These are phyloP conservation scores for Craniophora ligustri DNA, from an alignment of 2,888 invertebrate genomes.

Conservation along the genomic window DNA sequence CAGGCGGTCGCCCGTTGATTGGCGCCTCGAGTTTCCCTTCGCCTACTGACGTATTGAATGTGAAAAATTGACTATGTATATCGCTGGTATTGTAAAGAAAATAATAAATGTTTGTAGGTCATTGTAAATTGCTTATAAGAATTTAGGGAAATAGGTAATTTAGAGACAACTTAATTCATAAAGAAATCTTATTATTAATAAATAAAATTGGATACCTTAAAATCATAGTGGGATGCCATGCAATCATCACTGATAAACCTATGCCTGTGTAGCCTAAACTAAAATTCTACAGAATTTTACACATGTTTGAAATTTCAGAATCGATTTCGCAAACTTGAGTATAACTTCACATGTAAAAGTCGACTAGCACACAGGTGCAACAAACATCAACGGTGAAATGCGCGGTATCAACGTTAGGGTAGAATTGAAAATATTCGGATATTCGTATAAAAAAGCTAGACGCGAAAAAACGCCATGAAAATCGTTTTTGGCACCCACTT, in stretches of 20 bases:
- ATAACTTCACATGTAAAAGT: slow-evolving; percentile 33
- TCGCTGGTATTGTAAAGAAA: slow-evolving; percentile 13
- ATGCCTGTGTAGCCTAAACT: slow-evolving; percentile 9
- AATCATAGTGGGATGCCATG: neutral
- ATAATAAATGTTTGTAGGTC: slow-evolving; percentile 4
- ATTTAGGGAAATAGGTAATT: neutral
- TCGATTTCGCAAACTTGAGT: slow-evolving; percentile 28
- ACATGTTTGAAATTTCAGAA: slow-evolving; percentile 29
- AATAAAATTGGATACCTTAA: too few species aligned
- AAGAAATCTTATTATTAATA: neutral
- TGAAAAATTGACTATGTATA: slow-evolving; percentile 34
- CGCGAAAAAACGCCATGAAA: slow-evolving; percentile 61
- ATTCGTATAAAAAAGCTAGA: slow-evolving; percentile 63
- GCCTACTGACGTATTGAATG: slow-evolving; percentile 50
- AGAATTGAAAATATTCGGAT: slow-evolving; percentile 55
- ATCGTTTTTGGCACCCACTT: slow-evolving; percentile 54
- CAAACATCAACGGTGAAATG: slow-evolving; percentile 26
- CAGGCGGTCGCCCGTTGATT: slow-evolving; percentile 67
- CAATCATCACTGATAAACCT: slow-evolving; percentile 1
- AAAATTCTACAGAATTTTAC: slow-evolving; percentile 19
- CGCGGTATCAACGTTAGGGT: slow-evolving; percentile 37
- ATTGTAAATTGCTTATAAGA: neutral
- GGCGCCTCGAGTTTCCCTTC: slow-evolving; percentile 66
- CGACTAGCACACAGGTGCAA: slow-evolving; percentile 32
- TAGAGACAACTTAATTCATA: neutral